phyloP scores from a whole-genome alignment of 2,888 invertebrate genomes.

The Tipula vernalis region DNA sequence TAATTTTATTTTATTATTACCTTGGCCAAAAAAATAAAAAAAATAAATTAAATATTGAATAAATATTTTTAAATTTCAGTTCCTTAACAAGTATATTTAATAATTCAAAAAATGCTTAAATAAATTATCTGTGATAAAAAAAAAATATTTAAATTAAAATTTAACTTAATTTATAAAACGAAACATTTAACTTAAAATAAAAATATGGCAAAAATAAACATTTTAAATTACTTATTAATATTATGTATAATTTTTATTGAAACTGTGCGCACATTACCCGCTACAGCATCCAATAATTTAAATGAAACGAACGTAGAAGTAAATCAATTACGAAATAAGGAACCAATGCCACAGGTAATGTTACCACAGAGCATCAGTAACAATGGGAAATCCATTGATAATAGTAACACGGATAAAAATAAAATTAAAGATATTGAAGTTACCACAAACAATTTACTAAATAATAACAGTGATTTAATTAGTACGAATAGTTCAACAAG shows the following conservation, averaged over 20 bases:
- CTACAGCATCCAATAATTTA: not conserved
- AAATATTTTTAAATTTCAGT: not conserved
- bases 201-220: not conserved
- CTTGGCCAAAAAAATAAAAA: not conserved
- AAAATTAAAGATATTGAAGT: not conserved
- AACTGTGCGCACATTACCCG: not conserved
- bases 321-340: not conserved
- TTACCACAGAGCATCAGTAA: not conserved
- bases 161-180: not conserved
- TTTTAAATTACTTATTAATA: not conserved
- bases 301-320: not conserved
- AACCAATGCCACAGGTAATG: not conserved
- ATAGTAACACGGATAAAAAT: not conserved
- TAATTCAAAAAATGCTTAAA: not conserved
- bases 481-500: not conserved
- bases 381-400: not conserved
- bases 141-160: not conserved
- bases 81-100: not conserved
- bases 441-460: not conserved
- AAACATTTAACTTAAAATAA: not conserved
- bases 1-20: not conserved
- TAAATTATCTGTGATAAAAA: not conserved
- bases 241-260: not conserved
- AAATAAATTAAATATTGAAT: not conserved
- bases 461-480: not conserved